Evolutionary conservation across 2,797 vertebrate genomes (phyloP).

Genomic region (Mus caroli): DNA sequence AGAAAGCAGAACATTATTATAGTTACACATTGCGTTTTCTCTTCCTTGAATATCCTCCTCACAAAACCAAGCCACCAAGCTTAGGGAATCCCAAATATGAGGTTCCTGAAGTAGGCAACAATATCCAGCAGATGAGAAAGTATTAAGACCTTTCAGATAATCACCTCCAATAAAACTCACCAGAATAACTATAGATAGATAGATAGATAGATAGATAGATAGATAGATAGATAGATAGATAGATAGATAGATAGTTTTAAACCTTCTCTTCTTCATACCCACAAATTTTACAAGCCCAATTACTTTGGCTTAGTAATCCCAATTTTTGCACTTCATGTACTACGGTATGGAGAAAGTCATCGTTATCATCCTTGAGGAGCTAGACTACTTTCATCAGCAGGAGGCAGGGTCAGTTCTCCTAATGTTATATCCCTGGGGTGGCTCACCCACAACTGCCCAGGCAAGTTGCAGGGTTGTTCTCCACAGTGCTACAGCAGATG

Average conservation of each 20-base stretch:
- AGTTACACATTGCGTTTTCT: background rate
- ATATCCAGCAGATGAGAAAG: background rate
- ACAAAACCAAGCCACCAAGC: background rate
- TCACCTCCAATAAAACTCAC: background rate
- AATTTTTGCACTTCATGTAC: background rate
- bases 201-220: too few species aligned
- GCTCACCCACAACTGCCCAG: background rate
- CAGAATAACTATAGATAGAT: background rate
- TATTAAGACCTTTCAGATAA: background rate
- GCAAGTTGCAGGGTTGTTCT: background rate
- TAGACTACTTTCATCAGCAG: too few species aligned
- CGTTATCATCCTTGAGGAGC: background rate
- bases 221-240: too few species aligned
- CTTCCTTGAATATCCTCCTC: background rate
- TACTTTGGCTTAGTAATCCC: background rate
- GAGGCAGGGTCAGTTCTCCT: background rate
- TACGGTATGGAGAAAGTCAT: background rate
- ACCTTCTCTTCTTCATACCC: background rate
- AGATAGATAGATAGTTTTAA: background rate
- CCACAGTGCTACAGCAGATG: background rate
- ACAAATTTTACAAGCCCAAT: background rate
- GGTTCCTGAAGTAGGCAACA: background rate
- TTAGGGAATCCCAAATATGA: background rate
- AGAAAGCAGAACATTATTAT: background rate
- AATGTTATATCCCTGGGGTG: background rate